Conservation (phyloP, 2,113 vertebrate genomes). For the Heterochromis multidens region DNA sequence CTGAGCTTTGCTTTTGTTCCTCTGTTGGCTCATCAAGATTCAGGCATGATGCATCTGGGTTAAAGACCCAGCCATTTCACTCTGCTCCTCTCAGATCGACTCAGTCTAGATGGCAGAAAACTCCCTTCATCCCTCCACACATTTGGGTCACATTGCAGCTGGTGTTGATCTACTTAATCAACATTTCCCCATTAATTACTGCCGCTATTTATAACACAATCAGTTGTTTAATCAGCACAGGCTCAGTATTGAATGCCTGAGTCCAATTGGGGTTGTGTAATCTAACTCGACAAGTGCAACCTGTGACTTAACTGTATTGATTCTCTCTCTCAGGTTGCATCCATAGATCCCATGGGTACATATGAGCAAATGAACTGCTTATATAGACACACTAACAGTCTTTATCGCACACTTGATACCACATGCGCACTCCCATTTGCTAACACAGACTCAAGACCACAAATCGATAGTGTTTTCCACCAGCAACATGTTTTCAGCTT, state of each 20-base stretch:
- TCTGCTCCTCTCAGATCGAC: neutral
- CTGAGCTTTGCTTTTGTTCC: conserved; percentile 30
- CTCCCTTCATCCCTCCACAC: neutral
- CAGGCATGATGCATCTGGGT: conserved; percentile 44
- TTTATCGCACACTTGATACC: conserved; percentile 22
- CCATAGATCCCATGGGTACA: conserved; percentile 34
- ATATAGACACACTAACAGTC: conserved; percentile 14
- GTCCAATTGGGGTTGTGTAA: conserved; percentile 7
- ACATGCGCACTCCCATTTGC: neutral
- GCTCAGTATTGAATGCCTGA: conserved; percentile 5
- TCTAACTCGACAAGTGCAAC: conserved; percentile 31
- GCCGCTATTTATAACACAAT: conserved; percentile 16
- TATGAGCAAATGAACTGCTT: conserved; percentile 23
- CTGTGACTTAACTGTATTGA: conserved; percentile 59
- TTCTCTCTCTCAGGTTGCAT: conserved; percentile 56
- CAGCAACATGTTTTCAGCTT: neutral
- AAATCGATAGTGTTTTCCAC: conserved; percentile 29
- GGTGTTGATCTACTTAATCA: conserved; percentile 49
- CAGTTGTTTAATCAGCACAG: conserved; percentile 41
- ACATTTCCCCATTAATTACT: conserved; percentile 37
- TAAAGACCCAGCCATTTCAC: conserved; percentile 17
- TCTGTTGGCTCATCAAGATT: conserved; percentile 56
- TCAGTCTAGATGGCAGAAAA: neutral
- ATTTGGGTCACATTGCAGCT: neutral
- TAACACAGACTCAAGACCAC: neutral